phyloP scores from a whole-genome alignment of 2,113 vertebrate genomes.

The Silurus asotus region DNA sequence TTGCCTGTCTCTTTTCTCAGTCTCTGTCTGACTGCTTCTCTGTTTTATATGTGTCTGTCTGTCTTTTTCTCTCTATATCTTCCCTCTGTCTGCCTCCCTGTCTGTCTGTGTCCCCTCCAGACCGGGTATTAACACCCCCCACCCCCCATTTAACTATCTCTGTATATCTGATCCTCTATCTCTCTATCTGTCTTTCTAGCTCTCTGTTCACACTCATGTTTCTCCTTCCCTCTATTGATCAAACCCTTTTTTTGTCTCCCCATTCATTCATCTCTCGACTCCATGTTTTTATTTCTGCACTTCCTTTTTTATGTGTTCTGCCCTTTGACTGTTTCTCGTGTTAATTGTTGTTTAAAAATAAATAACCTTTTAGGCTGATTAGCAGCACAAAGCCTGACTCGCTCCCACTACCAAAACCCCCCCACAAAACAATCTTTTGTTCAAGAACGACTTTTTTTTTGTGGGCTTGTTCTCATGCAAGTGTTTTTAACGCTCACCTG shows the following conservation, averaged over 20 bases:
- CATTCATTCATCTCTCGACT: not conserved
- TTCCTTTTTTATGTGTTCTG: not conserved
- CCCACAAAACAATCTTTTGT: not conserved
- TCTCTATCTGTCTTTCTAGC: not conserved
- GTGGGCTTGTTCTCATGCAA: not conserved
- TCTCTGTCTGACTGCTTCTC: not conserved
- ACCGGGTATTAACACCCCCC: not conserved
- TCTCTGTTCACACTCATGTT: not conserved
- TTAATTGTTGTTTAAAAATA: not conserved
- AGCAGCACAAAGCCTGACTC: too few relatives aligned
- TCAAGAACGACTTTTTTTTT: not conserved
- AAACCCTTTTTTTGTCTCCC: not conserved
- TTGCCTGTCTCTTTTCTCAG: not conserved
- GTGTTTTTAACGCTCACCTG: not conserved
- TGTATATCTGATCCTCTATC: not conserved
- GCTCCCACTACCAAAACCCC: not conserved
- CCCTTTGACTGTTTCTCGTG: not conserved
- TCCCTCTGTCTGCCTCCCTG: not conserved
- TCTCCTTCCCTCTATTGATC: not conserved
- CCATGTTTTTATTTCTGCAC: not conserved
- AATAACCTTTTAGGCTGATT: not conserved
- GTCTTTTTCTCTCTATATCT: too few relatives aligned
- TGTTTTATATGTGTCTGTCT: too few relatives aligned
- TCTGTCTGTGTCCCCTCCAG: slow-evolving; percentile 26
- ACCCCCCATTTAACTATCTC: not conserved